A percentile compares a stretch with the other conserved stretches of the same genome.
Conservation (phyloP, 2,888 invertebrate genomes). For the Dasysyrphus tricinctus region DNA sequence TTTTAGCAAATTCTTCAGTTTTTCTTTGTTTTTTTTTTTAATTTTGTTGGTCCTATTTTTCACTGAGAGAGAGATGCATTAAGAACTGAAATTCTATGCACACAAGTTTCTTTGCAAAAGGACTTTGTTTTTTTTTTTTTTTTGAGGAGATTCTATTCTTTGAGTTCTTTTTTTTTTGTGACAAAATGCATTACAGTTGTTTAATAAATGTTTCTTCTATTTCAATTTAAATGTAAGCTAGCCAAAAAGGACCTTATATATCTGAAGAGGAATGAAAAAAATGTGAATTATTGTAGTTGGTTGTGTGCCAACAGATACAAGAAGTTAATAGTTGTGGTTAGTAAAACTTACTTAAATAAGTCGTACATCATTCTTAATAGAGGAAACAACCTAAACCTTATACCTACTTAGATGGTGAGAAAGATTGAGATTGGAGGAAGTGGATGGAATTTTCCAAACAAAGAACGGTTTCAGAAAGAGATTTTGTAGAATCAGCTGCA, state of each 20-base stretch:
- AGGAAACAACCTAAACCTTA: constrained; percentile 21
- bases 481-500: not conserved
- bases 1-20: constrained; percentile 26
- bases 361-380: constrained; percentile 70
- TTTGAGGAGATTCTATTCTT: constrained; percentile 24
- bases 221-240: constrained; percentile 74
- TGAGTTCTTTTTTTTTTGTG: constrained; percentile 65
- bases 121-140: not conserved
- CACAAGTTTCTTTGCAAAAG: constrained; percentile 28
- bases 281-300: constrained; percentile 73
- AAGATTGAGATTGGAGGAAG: not conserved
- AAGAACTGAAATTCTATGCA: constrained; percentile 37
- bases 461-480: not conserved
- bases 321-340: constrained; percentile 75
- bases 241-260: constrained; percentile 25
- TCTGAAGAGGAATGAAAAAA: constrained; percentile 25
- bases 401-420: not conserved
- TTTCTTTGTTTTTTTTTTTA: not conserved
- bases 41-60: not conserved
- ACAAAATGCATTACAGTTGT: constrained; percentile 72
- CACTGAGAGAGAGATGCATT: constrained; percentile 17
- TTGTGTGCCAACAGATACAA: constrained; percentile 74
- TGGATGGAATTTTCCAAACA: not conserved
- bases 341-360: constrained; percentile 75
- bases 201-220: constrained; percentile 74